Evolutionary conservation across 2,113 vertebrate genomes (phyloP).

Genomic region (Hyaena hyaena): DNA sequence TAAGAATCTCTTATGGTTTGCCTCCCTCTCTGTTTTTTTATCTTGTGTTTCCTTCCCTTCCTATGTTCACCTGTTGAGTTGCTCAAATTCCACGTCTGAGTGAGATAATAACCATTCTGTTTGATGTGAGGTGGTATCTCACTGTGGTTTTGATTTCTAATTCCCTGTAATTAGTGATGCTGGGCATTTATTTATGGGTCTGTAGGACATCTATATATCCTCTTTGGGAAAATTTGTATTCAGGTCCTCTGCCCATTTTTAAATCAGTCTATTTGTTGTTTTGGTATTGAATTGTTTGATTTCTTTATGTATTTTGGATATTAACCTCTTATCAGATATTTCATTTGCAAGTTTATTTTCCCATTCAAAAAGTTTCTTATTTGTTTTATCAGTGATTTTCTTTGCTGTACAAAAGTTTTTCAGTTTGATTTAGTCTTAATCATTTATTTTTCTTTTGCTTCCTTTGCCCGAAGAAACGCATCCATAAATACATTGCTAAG

Average conservation of each 20-base stretch:
- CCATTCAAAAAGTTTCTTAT: not conserved
- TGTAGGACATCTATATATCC: not conserved
- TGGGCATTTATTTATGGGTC: not conserved
- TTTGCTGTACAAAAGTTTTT: not conserved
- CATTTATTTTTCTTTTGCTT: not conserved
- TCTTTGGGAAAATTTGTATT: not conserved
- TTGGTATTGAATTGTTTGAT: not conserved
- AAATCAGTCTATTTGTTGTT: not conserved
- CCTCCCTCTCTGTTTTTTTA: too few species aligned
- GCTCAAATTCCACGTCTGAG: too few species aligned
- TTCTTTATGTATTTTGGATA: not conserved
- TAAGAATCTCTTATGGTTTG: too few species aligned
- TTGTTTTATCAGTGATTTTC: not conserved
- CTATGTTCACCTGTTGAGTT: too few species aligned
- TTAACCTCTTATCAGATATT: not conserved
- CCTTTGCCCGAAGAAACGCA: not conserved
- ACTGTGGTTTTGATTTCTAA: not conserved
- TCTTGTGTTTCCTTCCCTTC: too few species aligned
- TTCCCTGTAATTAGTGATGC: not conserved
- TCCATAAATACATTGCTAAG: not conserved
- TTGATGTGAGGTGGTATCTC: not conserved
- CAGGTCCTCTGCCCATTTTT: not conserved
- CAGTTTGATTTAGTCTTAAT: not conserved
- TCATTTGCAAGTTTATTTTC: not conserved
- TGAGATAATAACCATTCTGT: not conserved